phyloP scores from a whole-genome alignment of 30 jellyfish, hydroid and myxozoan genomes.

The Aurelia sp. region DNA sequence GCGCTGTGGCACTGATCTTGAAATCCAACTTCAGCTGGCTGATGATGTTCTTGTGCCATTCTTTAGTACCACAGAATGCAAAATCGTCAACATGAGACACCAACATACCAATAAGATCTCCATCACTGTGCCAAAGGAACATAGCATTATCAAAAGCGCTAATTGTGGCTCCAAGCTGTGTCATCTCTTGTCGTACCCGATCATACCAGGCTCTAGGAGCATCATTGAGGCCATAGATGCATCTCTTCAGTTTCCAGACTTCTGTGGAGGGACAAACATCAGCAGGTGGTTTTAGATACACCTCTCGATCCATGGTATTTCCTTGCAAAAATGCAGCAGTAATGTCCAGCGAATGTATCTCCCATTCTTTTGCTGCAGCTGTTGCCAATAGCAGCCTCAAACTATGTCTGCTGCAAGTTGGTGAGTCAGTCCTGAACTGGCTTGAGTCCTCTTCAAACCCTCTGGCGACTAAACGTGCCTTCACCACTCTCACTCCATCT shows the following conservation, averaged over 20 bases:
- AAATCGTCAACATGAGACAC: no score
- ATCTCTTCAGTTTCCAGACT: constrained; percentile 13
- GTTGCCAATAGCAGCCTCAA: constrained; percentile 5
- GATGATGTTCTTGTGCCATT: no score
- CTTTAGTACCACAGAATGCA: no score
- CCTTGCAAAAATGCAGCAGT: constrained; percentile 57
- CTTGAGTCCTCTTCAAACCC: neutral
- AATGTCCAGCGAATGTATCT: constrained; percentile 12
- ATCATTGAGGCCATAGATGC: constrained; percentile 15
- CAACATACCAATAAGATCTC: neutral
- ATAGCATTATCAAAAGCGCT: neutral
- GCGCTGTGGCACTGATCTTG: no score
- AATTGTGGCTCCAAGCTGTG: no score
- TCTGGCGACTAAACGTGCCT: neutral
- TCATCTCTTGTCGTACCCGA: neutral
- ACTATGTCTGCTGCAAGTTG: constrained; percentile 26
- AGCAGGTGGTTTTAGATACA: constrained; percentile 22
- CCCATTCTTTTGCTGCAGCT: neutral
- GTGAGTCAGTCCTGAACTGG: constrained; percentile 19
- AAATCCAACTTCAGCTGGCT: no score
- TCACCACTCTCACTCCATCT: neutral
- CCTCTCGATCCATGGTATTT: constrained; percentile 10
- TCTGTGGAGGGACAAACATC: neutral
- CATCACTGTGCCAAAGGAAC: neutral
- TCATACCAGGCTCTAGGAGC: constrained; percentile 17